Conservation (phyloP, 2,888 invertebrate species). For the Oligia fasciuncula region DNA sequence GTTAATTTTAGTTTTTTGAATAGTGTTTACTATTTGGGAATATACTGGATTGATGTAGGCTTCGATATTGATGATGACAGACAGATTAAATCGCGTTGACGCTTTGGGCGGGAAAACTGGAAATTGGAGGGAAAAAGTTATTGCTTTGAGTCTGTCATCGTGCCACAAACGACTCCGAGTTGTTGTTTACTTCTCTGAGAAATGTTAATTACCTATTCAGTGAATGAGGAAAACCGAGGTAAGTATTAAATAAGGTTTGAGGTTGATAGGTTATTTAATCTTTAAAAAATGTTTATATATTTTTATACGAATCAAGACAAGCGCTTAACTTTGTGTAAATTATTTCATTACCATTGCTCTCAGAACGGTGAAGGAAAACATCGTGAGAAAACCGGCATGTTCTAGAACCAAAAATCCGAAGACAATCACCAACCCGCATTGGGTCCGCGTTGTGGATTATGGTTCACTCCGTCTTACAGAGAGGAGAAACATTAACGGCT, state of each 20-base stretch:
- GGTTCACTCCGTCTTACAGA: too few relatives aligned
- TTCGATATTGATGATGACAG: constrained; percentile 81
- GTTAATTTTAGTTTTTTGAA: constrained; percentile 24
- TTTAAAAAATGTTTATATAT: neutral
- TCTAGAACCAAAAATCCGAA: too few relatives aligned
- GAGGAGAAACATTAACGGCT: too few relatives aligned
- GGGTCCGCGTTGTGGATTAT: too few relatives aligned
- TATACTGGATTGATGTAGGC: constrained; percentile 81
- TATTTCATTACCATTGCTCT: too few relatives aligned
- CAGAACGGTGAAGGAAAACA: too few relatives aligned
- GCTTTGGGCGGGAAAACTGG: constrained; percentile 82
- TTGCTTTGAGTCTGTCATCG: constrained; percentile 36
- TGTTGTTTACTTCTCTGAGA: constrained; percentile 2
- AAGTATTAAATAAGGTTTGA: neutral
- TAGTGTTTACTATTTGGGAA: constrained; percentile 60
- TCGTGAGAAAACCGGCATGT: too few relatives aligned
- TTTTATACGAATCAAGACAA: neutral
- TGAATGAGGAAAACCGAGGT: neutral
- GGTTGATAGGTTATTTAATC: too few relatives aligned
- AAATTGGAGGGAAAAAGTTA: constrained; percentile 72
- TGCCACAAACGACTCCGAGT: constrained; percentile 12
- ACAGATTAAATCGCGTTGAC: constrained; percentile 82
- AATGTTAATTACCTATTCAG: constrained; percentile 6
- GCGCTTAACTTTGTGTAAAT: neutral
- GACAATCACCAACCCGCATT: too few relatives aligned